Percentiles rank a stretch among this genome's conserved stretches.
Evolutionary conservation across 2,888 invertebrate species (phyloP).

Genomic region (Dryobotodes eremita): DNA sequence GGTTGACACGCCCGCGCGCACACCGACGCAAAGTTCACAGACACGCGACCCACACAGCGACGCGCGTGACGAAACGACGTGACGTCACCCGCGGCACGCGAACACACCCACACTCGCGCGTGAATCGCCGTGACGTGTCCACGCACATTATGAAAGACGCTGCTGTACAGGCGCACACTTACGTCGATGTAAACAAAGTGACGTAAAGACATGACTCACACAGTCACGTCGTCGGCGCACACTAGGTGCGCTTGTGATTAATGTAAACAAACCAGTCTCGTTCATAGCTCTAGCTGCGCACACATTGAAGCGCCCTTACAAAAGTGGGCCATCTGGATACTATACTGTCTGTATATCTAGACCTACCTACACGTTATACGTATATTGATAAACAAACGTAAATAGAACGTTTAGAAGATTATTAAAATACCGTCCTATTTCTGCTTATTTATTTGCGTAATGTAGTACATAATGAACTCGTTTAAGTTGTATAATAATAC

Average conservation of each 20-base stretch:
- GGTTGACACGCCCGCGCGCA: constrained; percentile 80
- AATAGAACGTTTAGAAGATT: constrained; percentile 50
- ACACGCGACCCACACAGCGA: constrained; percentile 74
- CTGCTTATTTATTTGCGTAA: constrained; percentile 34
- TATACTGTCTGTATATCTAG: constrained; percentile 41
- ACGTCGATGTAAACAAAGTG: constrained; percentile 87
- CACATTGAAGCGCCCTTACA: constrained; percentile 71
- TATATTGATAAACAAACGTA: constrained; percentile 64
- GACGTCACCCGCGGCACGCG: constrained; percentile 88
- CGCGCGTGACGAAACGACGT: constrained; percentile 81
- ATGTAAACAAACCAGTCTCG: constrained; percentile 89
- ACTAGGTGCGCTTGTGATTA: constrained; percentile 79
- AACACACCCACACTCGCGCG: constrained; percentile 88
- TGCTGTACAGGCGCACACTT: constrained; percentile 73
- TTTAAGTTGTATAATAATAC: not conserved
- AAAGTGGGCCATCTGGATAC: constrained; percentile 87
- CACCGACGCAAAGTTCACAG: constrained; percentile 63
- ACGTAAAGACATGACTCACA: constrained; percentile 87
- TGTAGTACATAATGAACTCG: constrained; percentile 30
- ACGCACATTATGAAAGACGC: constrained; percentile 71
- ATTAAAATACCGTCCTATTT: constrained; percentile 61
- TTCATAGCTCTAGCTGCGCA: constrained; percentile 60
- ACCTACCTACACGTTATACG: constrained; percentile 28
- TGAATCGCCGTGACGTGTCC: constrained; percentile 80
- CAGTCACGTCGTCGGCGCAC: constrained; percentile 76